Base-by-base conservation (phyloP, 2,113 vertebrate species). In the Tympanuchus pallidicinctus region DNA sequence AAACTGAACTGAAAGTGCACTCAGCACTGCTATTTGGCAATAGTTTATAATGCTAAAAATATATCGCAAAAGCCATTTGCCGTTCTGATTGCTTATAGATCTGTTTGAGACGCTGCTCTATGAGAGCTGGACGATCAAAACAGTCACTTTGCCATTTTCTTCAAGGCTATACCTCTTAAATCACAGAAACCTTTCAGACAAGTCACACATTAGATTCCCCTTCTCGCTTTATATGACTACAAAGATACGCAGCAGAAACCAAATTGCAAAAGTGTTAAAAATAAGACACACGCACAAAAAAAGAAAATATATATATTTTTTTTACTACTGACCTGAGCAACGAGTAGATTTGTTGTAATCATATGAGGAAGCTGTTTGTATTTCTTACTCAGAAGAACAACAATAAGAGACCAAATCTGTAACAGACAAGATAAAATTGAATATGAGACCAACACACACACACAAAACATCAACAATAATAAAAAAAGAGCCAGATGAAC, bases 301-400 rank as follows among this genome's bases (percentile, higher is more conserved):
- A 25, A 73, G n/a, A 15, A 57, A 57, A 57, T 38, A 38, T 38
- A 38, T 38, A 32, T 32, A 8, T 81, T 24, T 24, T 82, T 59
- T 28, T 88, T 54, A 63, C 34, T 61, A 97, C 97, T 98, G 84
- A 99, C 99, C 98, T 99, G 99, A 63, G 99, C 99, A 86, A 98
- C 95, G 78, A 99, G 98, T 61, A 99, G 98, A 94, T 99, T 99
- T 52, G 98, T 97, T 42, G 99, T 98, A 88, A 99, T 98, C 96
- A 98, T 96, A 90, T 99, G 99, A 90, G 99, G 99, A 92, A 99
- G 97, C 67, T 98, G 98, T 90, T 98, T 98, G 87, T 98, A 98
- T 91, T 99, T 99, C 95, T 99, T 99, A 97, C 98, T 99, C 91
- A 99, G 94, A 92, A 99, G 90, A 97, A 99, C 98, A 86, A 99